Evolutionary conservation across 2,888 invertebrate genomes (phyloP).

Genomic region (Melanostoma scalare): DNA sequence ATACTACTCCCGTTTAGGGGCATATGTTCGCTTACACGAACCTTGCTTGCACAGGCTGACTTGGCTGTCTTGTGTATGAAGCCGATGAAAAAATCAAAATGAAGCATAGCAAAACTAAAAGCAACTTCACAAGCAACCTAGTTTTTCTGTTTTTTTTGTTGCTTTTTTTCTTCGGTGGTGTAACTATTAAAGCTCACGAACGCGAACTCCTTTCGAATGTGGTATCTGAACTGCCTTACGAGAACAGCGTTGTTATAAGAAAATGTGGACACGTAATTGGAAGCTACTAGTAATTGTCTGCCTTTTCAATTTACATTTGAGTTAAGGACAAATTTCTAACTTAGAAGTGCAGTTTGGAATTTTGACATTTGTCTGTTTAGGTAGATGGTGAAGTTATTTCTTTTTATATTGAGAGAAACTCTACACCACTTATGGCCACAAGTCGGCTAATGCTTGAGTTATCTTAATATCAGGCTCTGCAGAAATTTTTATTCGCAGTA

Average conservation of each 20-base stretch:
- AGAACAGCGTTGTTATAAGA: slow-evolving; percentile 15
- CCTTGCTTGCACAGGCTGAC: slow-evolving; percentile 31
- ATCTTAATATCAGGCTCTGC: too few species aligned
- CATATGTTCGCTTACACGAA: slow-evolving; percentile 65
- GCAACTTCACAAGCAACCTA: slow-evolving; percentile 64
- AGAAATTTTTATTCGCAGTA: too few species aligned
- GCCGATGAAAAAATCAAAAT: slow-evolving; percentile 48
- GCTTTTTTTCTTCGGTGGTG: background rate
- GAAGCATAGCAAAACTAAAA: slow-evolving; percentile 55
- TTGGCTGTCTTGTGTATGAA: slow-evolving; percentile 25
- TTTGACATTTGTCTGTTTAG: too few species aligned
- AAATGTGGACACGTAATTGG: too few species aligned
- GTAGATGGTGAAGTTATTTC: too few species aligned
- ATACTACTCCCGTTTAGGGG: slow-evolving; percentile 30
- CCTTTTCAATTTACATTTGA: too few species aligned
- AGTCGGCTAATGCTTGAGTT: too few species aligned
- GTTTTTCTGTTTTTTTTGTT: slow-evolving; percentile 20
- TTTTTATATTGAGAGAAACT: too few species aligned
- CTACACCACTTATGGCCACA: too few species aligned
- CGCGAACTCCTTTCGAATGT: slow-evolving; percentile 25
- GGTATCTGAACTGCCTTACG: background rate
- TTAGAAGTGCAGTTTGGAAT: too few species aligned
- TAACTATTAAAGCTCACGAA: slow-evolving; percentile 71
- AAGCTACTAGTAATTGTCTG: too few species aligned
- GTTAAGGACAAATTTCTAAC: too few species aligned